Base-by-base conservation (phyloP, 2,888 invertebrate genomes). In the Diadromus collaris region DNA sequence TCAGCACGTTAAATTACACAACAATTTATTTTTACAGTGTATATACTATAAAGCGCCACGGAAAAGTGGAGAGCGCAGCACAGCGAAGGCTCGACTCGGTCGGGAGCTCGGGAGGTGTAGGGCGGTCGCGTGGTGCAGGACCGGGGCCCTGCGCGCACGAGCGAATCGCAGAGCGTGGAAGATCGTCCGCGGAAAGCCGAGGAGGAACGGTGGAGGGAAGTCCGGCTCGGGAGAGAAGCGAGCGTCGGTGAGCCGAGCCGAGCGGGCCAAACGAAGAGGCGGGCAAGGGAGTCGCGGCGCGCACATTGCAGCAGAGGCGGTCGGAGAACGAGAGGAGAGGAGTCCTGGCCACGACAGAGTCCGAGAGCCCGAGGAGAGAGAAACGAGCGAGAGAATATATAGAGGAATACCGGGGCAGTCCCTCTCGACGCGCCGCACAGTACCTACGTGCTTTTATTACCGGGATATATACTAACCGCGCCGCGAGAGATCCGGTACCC, bases 371-470 rank as follows among this genome's bases (percentile, higher is more conserved):
- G 65, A 70, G 73, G 74, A 79, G 78, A 82, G 83, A 32, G 72
- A 65, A 76, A 76, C 72, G 67, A 79, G 83, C 38, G 84, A 67
- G 83, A 77, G 82, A 80, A 85, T 69, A 76, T 68, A 71, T 83
- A 86, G 86, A 85, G 87, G 38, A 86, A 86, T 86, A 83, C 84
- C 84, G 85, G 85, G 85, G 56, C 88, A 88, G 89, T 89, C 82
- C 86, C 82, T 85, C 85, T 86, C 84, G 86, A 86, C 86, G 85
- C 87, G 88, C 82, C 87, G 86, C 83, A 81, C 87, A 76, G 85
- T 82, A 84, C 87, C 85, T 87, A 86, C 88, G 88, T 88, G 89
- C 88, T 87, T 87, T 88, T 86, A 88, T 88, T 87, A 84, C 84
- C 83, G 65, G 65, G 68, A 64, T 75, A 72, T 67, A 68, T 44